Conservation (phyloP, 2,113 vertebrate species). For the Gobio gobio region DNA sequence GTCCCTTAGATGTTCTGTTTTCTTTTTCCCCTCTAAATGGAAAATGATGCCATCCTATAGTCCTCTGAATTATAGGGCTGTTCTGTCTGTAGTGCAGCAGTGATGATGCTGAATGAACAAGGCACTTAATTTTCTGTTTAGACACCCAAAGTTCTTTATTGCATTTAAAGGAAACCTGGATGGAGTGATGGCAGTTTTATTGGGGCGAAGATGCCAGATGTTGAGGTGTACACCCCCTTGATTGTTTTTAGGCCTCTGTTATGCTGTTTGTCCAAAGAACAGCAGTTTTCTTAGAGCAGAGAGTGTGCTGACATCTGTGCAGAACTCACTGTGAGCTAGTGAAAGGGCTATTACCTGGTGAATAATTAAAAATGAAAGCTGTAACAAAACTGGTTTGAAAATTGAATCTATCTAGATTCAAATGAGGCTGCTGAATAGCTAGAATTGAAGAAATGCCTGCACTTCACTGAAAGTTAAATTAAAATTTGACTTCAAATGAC, state of each 20-base stretch:
- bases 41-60: background rate
- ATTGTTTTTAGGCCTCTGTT: background rate
- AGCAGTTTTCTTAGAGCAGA: background rate
- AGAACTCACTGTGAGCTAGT: background rate
- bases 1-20: constrained; percentile 16
- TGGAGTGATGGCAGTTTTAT: background rate
- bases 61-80: constrained; percentile 28
- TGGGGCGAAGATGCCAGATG: background rate
- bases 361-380: background rate
- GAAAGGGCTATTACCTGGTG: background rate
- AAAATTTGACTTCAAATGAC: no score
- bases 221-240: background rate
- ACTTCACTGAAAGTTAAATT: background rate
- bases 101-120: constrained; percentile 18
- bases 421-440: background rate
- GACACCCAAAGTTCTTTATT: constrained; percentile 1
- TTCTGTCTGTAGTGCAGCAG: constrained; percentile 9
- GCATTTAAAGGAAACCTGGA: background rate
- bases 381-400: background rate
- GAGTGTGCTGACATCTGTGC: background rate
- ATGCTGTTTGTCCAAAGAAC: constrained; percentile 2
- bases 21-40: background rate
- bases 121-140: constrained; percentile 7
- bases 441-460: background rate
- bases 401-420: background rate